Base-by-base conservation (phyloP, 2,113 vertebrate genomes). In the Benitochromis conjunctus region DNA sequence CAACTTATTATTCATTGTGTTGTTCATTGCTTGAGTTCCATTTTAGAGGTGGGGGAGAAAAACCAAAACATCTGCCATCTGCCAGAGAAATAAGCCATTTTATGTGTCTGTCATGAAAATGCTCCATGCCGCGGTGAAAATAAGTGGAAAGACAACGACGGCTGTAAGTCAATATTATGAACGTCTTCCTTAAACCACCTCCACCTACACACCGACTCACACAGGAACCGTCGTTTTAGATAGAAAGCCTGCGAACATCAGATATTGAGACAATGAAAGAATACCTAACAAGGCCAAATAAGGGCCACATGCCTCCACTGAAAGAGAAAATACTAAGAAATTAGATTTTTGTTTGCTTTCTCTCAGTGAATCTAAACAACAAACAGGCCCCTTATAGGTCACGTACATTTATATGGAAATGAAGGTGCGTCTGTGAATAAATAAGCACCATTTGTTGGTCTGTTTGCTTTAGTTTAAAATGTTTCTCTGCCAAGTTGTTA, bases 341-440 rank as follows among this genome's bases (percentile, higher is more conserved):
- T 91, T 8, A 51, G 69, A 76, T 84, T 90, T 91, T 80, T 90
- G 83, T 94, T 92, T 91, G 83, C 83, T 77, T 76, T 87, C 85
- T 84, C 48, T 7, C 82, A 81, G 60, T 43, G 46, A 83, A 80
- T 80, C 78, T 83, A 87, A 91, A 90, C 86, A 80, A 84, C 85
- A 89, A 92, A 87, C 90, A 88, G 83, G 38, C 38, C 57, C 79
- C 71, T 62, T 54, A 90, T 84, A 90, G 91, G 85, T 90, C 92
- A 89, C 53, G 10, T 58, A 89, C 56, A 92, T 95, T 91, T 92
- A 92, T 92, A 95, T 94, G 93, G 91, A 94, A 93, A 95, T 94
- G 71, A 91, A 90, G 84, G 48, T 76, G 58, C 5, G 11, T 82
- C 89, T 46, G 81, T 81, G 92, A 93, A 93, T 93, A 90, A 90